phyloP scores from a whole-genome alignment of 1,140 invertebrate species.

The Drosophila quadrilineata region DNA sequence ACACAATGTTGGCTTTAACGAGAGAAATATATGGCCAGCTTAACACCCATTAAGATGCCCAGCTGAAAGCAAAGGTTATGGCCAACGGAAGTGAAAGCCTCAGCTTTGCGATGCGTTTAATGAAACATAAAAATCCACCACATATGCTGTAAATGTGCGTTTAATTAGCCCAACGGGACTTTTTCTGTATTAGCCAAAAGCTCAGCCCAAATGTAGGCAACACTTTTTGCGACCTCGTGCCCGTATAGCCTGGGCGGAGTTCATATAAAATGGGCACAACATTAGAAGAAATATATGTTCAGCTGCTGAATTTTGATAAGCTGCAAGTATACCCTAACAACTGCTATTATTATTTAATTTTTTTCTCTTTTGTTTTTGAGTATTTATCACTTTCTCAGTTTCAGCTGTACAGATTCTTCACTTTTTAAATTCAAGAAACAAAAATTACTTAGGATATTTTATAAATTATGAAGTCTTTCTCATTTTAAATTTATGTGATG shows the following conservation, averaged over 20 bases:
- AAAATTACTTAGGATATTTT: too few species aligned
- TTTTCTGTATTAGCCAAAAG: slow-evolving; percentile 22
- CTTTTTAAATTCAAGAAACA: too few species aligned
- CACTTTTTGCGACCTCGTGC: slow-evolving; percentile 30
- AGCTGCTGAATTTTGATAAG: too few species aligned
- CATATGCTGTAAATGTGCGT: slow-evolving; percentile 40
- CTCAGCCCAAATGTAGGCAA: slow-evolving; percentile 32
- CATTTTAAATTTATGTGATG: too few species aligned
- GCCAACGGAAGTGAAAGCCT: not conserved
- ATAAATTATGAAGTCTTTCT: too few species aligned
- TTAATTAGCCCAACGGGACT: slow-evolving; percentile 54
- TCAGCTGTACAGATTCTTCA: too few species aligned
- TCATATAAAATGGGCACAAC: not conserved
- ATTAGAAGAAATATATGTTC: not conserved
- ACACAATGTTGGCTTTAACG: slow-evolving; percentile 1
- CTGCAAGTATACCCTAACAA: not conserved
- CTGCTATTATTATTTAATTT: too few species aligned
- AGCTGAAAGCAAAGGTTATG: slow-evolving; percentile 29
- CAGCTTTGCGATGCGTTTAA: slow-evolving; percentile 23
- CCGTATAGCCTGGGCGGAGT: slow-evolving; percentile 16
- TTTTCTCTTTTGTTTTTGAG: too few species aligned
- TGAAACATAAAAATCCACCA: slow-evolving; percentile 32
- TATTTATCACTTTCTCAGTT: too few species aligned
- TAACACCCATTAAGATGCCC: slow-evolving; percentile 8
- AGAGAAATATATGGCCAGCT: not conserved